Percentiles rank a stretch among this genome's conserved stretches.
phyloP scores from a whole-genome alignment of 2,113 vertebrate genomes.

The human region DNA sequence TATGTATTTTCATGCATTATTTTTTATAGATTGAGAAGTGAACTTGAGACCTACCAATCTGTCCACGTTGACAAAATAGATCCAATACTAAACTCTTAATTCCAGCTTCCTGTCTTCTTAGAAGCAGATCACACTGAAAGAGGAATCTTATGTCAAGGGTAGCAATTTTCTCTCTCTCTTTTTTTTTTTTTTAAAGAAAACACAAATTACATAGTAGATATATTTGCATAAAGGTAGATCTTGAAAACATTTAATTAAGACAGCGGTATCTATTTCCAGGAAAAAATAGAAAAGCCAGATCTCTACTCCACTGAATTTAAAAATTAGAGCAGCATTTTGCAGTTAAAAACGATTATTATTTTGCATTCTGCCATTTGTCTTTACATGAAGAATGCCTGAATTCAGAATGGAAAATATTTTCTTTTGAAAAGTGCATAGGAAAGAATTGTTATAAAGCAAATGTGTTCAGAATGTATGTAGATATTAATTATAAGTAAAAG shows the following conservation, averaged over 20 bases:
- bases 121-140: background rate
- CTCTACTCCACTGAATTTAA: background rate
- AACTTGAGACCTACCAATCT: background rate
- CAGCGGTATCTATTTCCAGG: slow-evolving; percentile 54
- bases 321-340: background rate
- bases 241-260: slow-evolving; percentile 58
- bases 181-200: background rate
- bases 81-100: background rate
- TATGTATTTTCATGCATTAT: background rate
- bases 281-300: background rate
- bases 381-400: background rate
- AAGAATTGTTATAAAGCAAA: background rate
- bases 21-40: slow-evolving; percentile 25
- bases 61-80: background rate
- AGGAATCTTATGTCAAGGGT: background rate
- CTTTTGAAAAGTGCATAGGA: background rate
- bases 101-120: background rate
- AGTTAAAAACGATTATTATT: background rate
- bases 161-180: slow-evolving; percentile 43
- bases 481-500: slow-evolving; percentile 64
- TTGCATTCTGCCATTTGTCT: background rate
- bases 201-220: background rate
- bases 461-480: background rate
- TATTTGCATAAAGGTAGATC: slow-evolving; percentile 74
- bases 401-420: background rate